Conservation (phyloP, 2,113 vertebrate genomes). For the Bufo bufo region DNA sequence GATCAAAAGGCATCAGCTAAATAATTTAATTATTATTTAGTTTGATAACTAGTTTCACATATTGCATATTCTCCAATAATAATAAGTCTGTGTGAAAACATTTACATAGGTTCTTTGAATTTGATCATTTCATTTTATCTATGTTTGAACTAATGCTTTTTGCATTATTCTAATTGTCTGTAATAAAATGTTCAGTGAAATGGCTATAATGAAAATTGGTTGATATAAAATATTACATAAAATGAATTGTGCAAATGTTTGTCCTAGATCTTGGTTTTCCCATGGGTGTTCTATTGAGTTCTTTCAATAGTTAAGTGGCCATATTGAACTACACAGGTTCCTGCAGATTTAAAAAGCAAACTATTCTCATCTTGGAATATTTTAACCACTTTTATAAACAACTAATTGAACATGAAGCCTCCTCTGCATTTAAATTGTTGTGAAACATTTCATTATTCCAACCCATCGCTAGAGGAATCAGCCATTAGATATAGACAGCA, state of each 20-base stretch:
- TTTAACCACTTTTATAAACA: slow-evolving; percentile 16
- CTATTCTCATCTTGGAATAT: not conserved
- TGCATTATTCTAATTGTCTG: not conserved
- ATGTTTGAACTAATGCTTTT: not conserved
- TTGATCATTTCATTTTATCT: not conserved
- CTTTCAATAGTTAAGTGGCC: not conserved
- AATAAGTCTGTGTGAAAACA: not conserved
- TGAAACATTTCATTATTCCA: slow-evolving; percentile 31
- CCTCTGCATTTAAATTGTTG: slow-evolving; percentile 23
- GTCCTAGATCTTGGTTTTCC: not conserved
- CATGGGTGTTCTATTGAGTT: not conserved
- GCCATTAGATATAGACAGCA: slow-evolving; percentile 36
- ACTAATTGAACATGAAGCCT: slow-evolving; percentile 11
- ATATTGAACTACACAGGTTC: not conserved
- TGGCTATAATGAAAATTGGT: not conserved
- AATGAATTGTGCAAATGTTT: not conserved
- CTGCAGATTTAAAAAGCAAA: not conserved
- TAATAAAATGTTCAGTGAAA: not conserved
- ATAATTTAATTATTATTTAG: not conserved
- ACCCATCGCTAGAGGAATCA: not conserved
- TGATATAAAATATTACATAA: not conserved
- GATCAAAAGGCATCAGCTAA: not conserved
- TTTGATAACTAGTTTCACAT: not conserved
- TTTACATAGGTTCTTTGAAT: not conserved
- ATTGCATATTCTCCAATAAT: not conserved